Percentiles rank a stretch among this genome's conserved stretches.
Conservation (phyloP, 2,888 invertebrate genomes). For the Drosophila siamana region DNA sequence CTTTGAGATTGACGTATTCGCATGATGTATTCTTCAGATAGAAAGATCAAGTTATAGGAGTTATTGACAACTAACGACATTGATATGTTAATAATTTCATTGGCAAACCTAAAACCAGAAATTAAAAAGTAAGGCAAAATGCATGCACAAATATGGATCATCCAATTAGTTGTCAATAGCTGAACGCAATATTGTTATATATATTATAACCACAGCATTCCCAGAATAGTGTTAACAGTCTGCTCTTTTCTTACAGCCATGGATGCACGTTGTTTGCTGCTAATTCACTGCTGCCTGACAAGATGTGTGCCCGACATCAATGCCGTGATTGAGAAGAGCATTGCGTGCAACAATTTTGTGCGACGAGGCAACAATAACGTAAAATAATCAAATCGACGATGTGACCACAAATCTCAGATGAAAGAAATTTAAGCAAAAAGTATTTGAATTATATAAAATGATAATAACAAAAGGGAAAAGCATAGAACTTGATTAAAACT, state of each 20-base stretch:
- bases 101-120: too few species aligned
- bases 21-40: too few species aligned
- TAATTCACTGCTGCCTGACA: constrained; percentile 90
- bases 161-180: too few species aligned
- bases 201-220: too few species aligned
- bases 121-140: too few species aligned
- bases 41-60: too few species aligned
- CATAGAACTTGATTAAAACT: constrained; percentile 46
- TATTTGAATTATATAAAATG: constrained; percentile 62
- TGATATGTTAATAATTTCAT: too few species aligned
- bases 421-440: constrained; percentile 30
- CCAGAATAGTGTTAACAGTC: not conserved
- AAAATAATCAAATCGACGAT: constrained; percentile 29
- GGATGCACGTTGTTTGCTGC: constrained; percentile 94
- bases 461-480: constrained; percentile 22
- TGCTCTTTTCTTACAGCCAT: constrained; percentile 87
- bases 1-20: too few species aligned
- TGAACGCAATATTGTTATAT: too few species aligned
- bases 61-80: too few species aligned
- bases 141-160: too few species aligned
- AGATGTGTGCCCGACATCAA: constrained; percentile 79
- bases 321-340: constrained; percentile 73
- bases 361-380: constrained; percentile 54
- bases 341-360: constrained; percentile 66
- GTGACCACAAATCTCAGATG: constrained; percentile 23